phyloP scores from a whole-genome alignment of 2,113 vertebrate species.

The Archocentrus centrarchus region DNA sequence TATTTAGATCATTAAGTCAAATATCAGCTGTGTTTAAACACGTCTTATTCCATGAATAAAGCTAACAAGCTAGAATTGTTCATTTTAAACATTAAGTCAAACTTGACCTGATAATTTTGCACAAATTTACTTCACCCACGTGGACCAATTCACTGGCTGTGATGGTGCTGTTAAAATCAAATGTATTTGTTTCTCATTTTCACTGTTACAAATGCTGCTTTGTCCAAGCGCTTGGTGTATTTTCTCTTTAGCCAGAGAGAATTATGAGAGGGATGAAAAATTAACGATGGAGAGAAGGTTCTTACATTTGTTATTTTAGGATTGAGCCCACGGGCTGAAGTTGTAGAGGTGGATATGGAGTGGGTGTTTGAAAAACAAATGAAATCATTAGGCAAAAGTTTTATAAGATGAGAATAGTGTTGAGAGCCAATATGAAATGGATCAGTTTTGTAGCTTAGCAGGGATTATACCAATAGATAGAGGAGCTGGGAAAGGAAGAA shows the following conservation, averaged over 20 bases:
- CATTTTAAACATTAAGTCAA: neutral
- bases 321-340: neutral
- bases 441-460: neutral
- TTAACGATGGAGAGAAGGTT: slow-evolving; percentile 12
- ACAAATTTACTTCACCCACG: neutral
- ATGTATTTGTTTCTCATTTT: neutral
- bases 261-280: neutral
- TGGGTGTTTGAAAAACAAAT: neutral
- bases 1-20: neutral
- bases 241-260: neutral
- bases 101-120: neutral
- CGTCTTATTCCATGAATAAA: neutral
- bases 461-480: neutral
- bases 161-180: neutral
- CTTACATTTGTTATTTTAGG: neutral
- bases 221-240: neutral
- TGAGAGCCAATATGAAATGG: neutral
- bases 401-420: slow-evolving; percentile 8
- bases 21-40: neutral
- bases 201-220: neutral
- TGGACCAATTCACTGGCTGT: neutral
- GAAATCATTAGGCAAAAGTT: slow-evolving; percentile 15
- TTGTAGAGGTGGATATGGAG: neutral
- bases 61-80: neutral
- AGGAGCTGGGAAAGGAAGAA: neutral